Evolutionary conservation across 2,797 vertebrate species (phyloP), one percentile per base, ranked within the genome.

Genomic region (Martes flavigula): DNA sequence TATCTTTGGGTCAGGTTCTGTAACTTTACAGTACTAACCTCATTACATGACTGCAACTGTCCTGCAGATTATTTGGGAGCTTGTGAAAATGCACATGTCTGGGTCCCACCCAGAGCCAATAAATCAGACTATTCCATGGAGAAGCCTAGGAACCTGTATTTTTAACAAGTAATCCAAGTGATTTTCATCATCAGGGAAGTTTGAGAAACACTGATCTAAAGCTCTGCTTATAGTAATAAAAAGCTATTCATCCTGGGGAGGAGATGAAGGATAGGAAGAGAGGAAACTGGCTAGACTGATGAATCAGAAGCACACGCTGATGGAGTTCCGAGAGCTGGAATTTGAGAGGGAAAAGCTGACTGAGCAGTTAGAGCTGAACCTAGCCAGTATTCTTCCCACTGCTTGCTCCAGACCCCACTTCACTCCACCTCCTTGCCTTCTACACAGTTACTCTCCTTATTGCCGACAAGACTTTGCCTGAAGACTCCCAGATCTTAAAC

Each of bases 161-260:
- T 82, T 90, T 58, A 83, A 90, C 48, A 89, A 66, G 46, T 91
- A 68, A 96, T 7, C 11, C 35, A 72, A 38, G 58, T 85, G 75
- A 92, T 54, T 92, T 90, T 96, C 81, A 92, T 70, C 82, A 97
- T 66, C 35, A 75, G 87, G 68, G 51, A 95, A 85, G 38, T 88
- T 66, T 35, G 43, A 46, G 83, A 92, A 78, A 88, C 43, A 92
- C 51, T 21, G 30, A 89, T 20, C n/a, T 66, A 81, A 91, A 43
- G 14, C 23, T 60, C 51, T 75, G 79, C 51, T 94, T 90, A 85
- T 21, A 75, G 35, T 85, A 90, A 96, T 27, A 78, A 13, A 92
- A 82, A 90, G 17, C 54, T 21, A 23, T 84, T 88, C 60, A 92
- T 30, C n/a, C 15, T 86, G 25, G 21, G 51, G 64, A 95, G 82